A percentile compares a stretch with the other conserved stretches of the same genome.
Conservation (phyloP, 2,797 vertebrate genomes). For the Acrossocheilus fasciatus region DNA sequence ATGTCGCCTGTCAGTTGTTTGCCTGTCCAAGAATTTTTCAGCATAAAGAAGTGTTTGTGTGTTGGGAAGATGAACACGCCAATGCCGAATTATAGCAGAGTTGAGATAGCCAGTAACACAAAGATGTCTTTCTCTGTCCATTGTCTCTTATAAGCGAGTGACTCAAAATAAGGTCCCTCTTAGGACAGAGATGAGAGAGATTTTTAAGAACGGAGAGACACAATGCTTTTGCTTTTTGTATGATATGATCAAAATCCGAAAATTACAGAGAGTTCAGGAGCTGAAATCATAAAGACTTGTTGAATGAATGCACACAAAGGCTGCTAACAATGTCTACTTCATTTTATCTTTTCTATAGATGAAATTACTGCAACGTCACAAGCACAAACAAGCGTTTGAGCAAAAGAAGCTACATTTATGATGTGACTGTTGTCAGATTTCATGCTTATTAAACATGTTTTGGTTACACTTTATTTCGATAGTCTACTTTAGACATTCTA, state of each 20-base stretch:
- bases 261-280: background rate
- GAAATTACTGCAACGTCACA: background rate
- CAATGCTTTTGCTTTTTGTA: constrained; percentile 9
- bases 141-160: constrained; percentile 42
- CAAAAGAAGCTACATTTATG: background rate
- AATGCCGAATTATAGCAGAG: constrained; percentile 37
- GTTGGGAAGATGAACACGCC: constrained; percentile 25
- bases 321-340: background rate
- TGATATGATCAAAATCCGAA: constrained; percentile 22
- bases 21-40: constrained; percentile 19
- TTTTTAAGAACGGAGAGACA: constrained; percentile 18
- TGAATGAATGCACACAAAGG: constrained; percentile 3
- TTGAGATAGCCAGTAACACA: constrained; percentile 46
- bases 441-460: background rate
- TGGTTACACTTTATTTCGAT: too few relatives aligned
- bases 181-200: constrained; percentile 25
- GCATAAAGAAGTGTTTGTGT: constrained; percentile 57
- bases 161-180: constrained; percentile 27
- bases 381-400: background rate
- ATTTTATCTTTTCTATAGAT: background rate
- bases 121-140: constrained; percentile 42
- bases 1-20: constrained; percentile 27
- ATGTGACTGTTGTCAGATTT: background rate
- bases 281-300: constrained; percentile 1
- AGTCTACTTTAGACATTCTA: too few relatives aligned